Evolutionary conservation across 2,888 invertebrate genomes (phyloP).

Genomic region (Helicoverpa assulta): DNA sequence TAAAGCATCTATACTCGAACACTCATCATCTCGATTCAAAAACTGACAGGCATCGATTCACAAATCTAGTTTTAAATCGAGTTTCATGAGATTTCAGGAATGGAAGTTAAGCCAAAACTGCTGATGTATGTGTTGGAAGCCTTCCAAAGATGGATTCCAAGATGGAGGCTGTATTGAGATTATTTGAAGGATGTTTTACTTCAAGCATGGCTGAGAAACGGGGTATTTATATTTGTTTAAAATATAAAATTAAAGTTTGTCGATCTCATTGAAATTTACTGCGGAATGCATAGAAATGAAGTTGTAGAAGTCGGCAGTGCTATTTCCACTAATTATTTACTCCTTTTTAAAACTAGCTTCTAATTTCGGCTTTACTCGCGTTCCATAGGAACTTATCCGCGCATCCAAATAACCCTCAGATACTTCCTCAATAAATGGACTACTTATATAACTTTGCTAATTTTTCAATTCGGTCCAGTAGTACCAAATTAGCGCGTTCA

Average conservation of each 20-base stretch:
- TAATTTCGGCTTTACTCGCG: too few species aligned
- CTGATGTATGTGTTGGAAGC: conserved; percentile 18
- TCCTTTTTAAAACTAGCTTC: too few species aligned
- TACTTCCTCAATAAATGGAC: too few species aligned
- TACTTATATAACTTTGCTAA: too few species aligned
- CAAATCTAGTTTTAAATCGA: conserved; percentile 3
- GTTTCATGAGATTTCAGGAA: conserved; percentile 1
- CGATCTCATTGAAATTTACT: neutral
- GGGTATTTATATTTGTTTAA: neutral
- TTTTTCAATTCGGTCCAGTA: too few species aligned
- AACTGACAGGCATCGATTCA: neutral
- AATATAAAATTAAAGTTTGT: neutral
- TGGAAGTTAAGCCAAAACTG: neutral
- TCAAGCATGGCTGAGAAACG: neutral
- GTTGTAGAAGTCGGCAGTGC: too few species aligned
- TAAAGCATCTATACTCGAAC: neutral
- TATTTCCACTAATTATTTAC: too few species aligned
- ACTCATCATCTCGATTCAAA: neutral
- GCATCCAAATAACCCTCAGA: too few species aligned
- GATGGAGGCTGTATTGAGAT: conserved; percentile 1
- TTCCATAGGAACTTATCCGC: too few species aligned
- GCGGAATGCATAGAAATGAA: too few species aligned
- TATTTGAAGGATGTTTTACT: neutral
- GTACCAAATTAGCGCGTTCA: too few species aligned
- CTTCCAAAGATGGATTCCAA: conserved; percentile 4